phyloP scores from a whole-genome alignment of 2,113 vertebrate species.

The Nicator chloris region DNA sequence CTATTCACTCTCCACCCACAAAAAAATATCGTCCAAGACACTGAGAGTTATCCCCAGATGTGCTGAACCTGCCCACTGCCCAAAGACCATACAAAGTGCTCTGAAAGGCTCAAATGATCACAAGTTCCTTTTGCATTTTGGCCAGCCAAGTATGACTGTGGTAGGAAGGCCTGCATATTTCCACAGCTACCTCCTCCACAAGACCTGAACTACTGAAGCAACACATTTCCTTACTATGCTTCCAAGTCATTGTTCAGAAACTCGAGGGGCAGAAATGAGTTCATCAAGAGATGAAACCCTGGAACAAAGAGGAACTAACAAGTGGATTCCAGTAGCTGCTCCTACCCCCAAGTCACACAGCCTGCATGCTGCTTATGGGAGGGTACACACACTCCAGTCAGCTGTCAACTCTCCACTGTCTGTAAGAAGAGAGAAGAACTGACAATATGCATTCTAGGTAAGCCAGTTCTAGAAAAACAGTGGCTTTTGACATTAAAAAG shows the following conservation, averaged over 20 bases:
- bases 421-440: not conserved
- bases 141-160: not conserved
- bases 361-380: not conserved
- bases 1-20: not conserved
- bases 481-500: not conserved
- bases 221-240: not conserved
- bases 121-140: not conserved
- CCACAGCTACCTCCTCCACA: not conserved
- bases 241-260: not conserved
- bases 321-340: not conserved
- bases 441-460: not conserved
- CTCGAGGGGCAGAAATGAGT: not conserved
- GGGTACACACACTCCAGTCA: not conserved
- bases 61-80: not conserved
- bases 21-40: not conserved
- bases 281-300: not conserved
- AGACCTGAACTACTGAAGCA: not conserved
- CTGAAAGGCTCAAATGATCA: not conserved
- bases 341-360: not conserved
- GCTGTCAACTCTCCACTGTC: not conserved
- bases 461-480: not conserved
- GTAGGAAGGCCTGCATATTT: not conserved
- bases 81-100: not conserved
- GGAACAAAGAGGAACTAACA: not conserved
- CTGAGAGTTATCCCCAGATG: not conserved